These are phyloP conservation scores for Drosophila mimica DNA, from an alignment of 2,888 invertebrate genomes.

Conservation along the genomic window DNA sequence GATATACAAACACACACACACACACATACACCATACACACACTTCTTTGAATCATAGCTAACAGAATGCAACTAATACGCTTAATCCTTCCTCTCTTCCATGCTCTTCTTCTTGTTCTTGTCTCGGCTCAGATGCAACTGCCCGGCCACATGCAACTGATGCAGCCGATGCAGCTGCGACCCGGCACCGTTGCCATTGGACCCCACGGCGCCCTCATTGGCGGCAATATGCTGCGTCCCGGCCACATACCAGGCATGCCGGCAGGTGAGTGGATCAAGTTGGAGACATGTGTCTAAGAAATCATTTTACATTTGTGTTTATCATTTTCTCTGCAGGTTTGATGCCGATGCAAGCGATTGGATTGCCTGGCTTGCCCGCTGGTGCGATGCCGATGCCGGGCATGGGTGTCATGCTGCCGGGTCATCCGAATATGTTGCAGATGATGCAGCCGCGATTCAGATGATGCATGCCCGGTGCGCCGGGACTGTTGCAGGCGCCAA, in stretches of 20 bases:
- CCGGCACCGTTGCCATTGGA: constrained; percentile 83
- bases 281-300: not conserved
- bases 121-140: constrained; percentile 71
- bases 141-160: constrained; percentile 84
- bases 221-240: constrained; percentile 83
- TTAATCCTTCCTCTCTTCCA: constrained; percentile 61
- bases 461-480: constrained; percentile 88
- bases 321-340: constrained; percentile 69
- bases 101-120: constrained; percentile 76
- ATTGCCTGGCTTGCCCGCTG: constrained; percentile 76
- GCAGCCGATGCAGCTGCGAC: constrained; percentile 84
- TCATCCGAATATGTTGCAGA: constrained; percentile 86
- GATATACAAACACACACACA: constrained; percentile 56
- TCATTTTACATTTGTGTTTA: not conserved
- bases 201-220: constrained; percentile 83
- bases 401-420: constrained; percentile 86
- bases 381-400: constrained; percentile 83
- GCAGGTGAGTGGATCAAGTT: constrained; percentile 78
- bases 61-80: constrained; percentile 43
- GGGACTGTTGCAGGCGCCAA: constrained; percentile 82
- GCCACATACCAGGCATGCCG: constrained; percentile 83
- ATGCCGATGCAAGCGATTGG: constrained; percentile 84
- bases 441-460: constrained; percentile 95
- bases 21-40: not conserved
- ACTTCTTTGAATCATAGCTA: not conserved